Conservation (phyloP, 2,888 invertebrate species). For the Ferdinandea cuprea region DNA sequence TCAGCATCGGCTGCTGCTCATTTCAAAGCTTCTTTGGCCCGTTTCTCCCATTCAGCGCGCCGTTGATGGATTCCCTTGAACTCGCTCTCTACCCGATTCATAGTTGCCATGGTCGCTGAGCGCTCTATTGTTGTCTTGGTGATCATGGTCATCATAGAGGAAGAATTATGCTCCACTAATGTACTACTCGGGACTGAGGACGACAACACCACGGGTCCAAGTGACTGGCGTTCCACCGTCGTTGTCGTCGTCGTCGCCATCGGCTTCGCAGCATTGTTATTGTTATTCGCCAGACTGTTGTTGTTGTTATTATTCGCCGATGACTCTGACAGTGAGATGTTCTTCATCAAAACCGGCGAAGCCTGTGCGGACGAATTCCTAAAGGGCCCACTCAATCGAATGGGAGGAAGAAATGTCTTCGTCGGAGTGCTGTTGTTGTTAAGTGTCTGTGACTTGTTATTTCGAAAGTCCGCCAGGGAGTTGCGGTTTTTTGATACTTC, state of each 20-base stretch:
- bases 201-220: conserved; percentile 58
- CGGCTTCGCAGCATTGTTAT: conserved; percentile 74
- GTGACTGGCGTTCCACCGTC: conserved; percentile 76
- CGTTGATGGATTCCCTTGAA: conserved; percentile 90
- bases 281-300: conserved; percentile 74
- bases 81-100: conserved; percentile 77
- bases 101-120: conserved; percentile 79
- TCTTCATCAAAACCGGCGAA: conserved; percentile 50
- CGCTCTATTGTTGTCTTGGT: conserved; percentile 78
- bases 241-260: no score
- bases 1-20: conserved; percentile 65
- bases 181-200: conserved; percentile 69
- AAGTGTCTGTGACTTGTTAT: conserved; percentile 53
- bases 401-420: conserved; percentile 78
- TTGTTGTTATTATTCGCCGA: conserved; percentile 77
- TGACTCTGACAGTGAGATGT: conserved; percentile 76
- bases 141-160: conserved; percentile 49
- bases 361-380: conserved; percentile 44
- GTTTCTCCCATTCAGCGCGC: conserved; percentile 90
- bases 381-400: conserved; percentile 78
- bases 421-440: conserved; percentile 70
- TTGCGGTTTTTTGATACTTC: conserved; percentile 78
- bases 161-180: conserved; percentile 65
- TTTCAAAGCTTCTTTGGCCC: conserved; percentile 87
- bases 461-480: conserved; percentile 80